These are phyloP conservation scores for Hydrozoanthus tunicans DNA, from an alignment of 64 coral and sea anemone genomes.

Conservation along the genomic window DNA sequence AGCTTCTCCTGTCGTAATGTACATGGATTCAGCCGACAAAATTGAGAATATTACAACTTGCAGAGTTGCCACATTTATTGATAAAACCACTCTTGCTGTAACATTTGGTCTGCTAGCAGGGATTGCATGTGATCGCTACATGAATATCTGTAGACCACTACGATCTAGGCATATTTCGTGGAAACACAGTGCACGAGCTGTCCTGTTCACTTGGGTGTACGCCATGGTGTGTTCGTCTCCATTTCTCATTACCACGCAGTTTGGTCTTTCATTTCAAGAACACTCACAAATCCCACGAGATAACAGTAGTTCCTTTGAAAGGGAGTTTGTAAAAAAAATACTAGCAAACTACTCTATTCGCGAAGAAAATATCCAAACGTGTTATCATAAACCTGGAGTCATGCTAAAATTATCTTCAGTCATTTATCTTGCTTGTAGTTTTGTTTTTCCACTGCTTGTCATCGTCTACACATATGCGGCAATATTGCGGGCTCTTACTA, in stretches of 20 bases:
- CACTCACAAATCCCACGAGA: too few species aligned
- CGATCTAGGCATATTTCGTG: slow-evolving; percentile 22
- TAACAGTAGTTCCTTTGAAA: background rate
- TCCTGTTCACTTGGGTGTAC: slow-evolving; percentile 10
- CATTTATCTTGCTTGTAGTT: slow-evolving; percentile 5
- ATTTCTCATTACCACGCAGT: background rate
- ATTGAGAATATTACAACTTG: background rate
- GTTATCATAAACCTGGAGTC: too few species aligned
- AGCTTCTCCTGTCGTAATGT: background rate
- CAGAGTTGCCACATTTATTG: slow-evolving; percentile 8
- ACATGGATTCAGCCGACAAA: background rate
- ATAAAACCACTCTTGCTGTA: slow-evolving; percentile 5
- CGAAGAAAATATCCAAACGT: too few species aligned
- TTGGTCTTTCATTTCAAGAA: background rate
- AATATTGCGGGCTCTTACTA: background rate
- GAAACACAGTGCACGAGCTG: slow-evolving; percentile 14
- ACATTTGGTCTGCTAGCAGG: slow-evolving; percentile 32
- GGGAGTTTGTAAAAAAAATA: background rate
- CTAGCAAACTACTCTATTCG: too few species aligned
- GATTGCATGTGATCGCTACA: slow-evolving; percentile 12
- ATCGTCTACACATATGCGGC: background rate
- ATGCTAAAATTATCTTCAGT: background rate
- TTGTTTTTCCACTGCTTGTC: slow-evolving; percentile 23
- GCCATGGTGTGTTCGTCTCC: background rate
- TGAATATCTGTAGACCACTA: slow-evolving; percentile 45